Evolutionary conservation across 2,113 vertebrate genomes (phyloP).

Genomic region (Percina caprodes): DNA sequence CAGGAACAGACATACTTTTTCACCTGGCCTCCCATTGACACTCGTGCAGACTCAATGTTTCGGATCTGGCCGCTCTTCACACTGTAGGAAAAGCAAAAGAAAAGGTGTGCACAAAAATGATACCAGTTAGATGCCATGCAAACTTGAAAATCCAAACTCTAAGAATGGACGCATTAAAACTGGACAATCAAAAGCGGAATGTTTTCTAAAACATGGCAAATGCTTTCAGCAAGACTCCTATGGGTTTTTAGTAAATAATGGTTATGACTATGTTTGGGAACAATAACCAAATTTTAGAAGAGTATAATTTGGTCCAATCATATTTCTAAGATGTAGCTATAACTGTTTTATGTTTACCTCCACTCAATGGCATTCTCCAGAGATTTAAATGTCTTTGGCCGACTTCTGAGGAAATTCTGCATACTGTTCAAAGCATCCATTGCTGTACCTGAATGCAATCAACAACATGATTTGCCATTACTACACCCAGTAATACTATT

Average conservation of each 20-base stretch:
- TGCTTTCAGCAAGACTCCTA: background rate
- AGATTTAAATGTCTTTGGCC: slow-evolving; percentile 97
- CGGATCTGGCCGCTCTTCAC: slow-evolving; percentile 98
- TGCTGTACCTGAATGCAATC: slow-evolving; percentile 89
- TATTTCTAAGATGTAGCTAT: background rate
- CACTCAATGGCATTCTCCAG: slow-evolving; percentile 98
- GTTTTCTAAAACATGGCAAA: background rate
- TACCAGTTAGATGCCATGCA: background rate
- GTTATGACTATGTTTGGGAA: background rate
- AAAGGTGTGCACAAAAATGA: background rate
- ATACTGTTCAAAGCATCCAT: slow-evolving; percentile 99
- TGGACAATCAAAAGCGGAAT: background rate
- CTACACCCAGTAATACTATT: background rate
- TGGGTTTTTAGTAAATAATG: background rate
- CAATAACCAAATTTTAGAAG: background rate
- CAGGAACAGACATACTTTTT: slow-evolving; percentile 89
- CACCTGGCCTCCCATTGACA: slow-evolving; percentile 98
- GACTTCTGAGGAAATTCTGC: slow-evolving; percentile 98
- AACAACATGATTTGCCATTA: background rate
- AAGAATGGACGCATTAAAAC: background rate
- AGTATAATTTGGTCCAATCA: background rate
- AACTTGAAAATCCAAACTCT: background rate
- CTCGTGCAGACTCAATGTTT: slow-evolving; percentile 95
- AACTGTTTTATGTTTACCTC: slow-evolving; percentile 84
- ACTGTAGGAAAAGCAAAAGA: slow-evolving; percentile 71